phyloP scores from a whole-genome alignment of 1,140 invertebrate genomes.

The Drosophila fuyamai region DNA sequence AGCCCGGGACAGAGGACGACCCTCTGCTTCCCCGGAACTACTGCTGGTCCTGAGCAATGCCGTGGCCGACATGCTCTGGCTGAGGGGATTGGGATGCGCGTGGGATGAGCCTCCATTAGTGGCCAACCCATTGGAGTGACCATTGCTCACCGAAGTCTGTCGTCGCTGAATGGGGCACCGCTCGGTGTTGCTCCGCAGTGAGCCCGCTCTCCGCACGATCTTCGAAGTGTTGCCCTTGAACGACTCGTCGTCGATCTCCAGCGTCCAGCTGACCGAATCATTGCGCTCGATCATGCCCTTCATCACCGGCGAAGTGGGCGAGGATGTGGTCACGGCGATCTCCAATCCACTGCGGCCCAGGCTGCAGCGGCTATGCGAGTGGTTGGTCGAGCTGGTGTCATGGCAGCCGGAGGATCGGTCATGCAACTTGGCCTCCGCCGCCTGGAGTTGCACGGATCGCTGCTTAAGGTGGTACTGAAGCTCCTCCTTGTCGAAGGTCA shows the following conservation, averaged over 20 bases:
- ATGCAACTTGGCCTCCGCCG: constrained; percentile 65
- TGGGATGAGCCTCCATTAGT: constrained; percentile 38
- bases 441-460: constrained; percentile 86
- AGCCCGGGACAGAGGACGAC: constrained; percentile 53
- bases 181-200: constrained; percentile 85
- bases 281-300: constrained; percentile 93
- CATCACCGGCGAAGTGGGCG: constrained; percentile 88
- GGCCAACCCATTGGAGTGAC: constrained; percentile 45
- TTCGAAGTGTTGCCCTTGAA: constrained; percentile 88
- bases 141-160: constrained; percentile 77
- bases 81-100: constrained; percentile 83
- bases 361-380: constrained; percentile 24
- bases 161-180: constrained; percentile 82
- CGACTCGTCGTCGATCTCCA: constrained; percentile 90
- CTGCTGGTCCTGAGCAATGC: constrained; percentile 68
- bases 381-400: constrained; percentile 18
- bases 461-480: constrained; percentile 93
- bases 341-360: constrained; percentile 27
- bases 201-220: constrained; percentile 86
- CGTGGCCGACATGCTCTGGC: constrained; percentile 86
- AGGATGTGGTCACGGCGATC: constrained; percentile 75
- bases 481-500: constrained; percentile 94
- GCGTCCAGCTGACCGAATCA: constrained; percentile 93
- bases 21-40: constrained; percentile 45
- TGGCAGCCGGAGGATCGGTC: constrained; percentile 49